phyloP scores from a whole-genome alignment of 2,888 invertebrate genomes.

The Prostheceraeus crozeri region DNA sequence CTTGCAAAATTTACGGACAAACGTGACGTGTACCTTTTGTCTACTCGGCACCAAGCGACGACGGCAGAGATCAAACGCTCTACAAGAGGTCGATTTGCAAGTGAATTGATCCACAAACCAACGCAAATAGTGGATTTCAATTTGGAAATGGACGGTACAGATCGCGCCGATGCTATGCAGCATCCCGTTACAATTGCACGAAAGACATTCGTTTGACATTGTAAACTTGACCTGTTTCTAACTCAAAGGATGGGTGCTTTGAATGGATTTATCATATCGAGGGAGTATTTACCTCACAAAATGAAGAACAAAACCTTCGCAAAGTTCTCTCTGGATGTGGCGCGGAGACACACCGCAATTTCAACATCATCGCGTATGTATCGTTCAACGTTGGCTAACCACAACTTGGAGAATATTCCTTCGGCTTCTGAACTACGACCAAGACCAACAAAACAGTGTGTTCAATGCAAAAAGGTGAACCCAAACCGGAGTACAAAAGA shows the following conservation, averaged over 20 bases:
- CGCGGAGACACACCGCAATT: no score
- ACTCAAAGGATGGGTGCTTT: not conserved
- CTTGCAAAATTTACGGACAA: conserved; percentile 6
- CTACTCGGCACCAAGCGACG: conserved; percentile 4
- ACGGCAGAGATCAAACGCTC: conserved; percentile 19
- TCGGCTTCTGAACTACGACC: no score
- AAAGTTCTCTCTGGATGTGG: no score
- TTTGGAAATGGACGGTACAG: conserved; percentile 5
- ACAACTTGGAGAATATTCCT: no score
- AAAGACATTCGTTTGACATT: not conserved
- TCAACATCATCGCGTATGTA: no score
- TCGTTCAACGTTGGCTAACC: no score
- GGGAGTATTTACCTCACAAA: conserved; percentile 16
- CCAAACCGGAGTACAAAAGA: no score
- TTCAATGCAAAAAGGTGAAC: no score
- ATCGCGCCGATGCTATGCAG: not conserved
- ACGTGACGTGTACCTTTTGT: conserved; percentile 11
- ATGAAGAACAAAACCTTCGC: conserved; percentile 14
- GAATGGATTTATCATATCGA: conserved; percentile 4
- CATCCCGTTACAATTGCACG: conserved; percentile 1
- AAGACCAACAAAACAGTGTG: no score
- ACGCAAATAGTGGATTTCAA: not conserved
- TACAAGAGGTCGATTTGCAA: no score
- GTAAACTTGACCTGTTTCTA: not conserved
- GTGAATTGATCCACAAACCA: not conserved